phyloP scores from a whole-genome alignment of 2,113 vertebrate species.

The Tautogolabrus adspersus region DNA sequence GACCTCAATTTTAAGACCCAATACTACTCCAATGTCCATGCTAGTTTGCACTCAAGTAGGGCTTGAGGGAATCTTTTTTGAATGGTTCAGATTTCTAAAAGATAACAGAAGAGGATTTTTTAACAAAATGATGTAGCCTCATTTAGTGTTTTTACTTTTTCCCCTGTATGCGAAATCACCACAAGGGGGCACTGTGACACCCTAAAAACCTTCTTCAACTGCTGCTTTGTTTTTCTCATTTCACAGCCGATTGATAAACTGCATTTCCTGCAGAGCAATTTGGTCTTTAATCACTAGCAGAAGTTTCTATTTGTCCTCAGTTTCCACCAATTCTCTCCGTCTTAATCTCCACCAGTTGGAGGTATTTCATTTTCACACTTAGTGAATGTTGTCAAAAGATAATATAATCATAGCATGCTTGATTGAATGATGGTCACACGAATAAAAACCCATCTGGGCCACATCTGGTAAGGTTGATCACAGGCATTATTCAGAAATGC shows the following conservation, averaged over 20 bases:
- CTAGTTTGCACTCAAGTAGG: not conserved
- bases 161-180: constrained; percentile 17
- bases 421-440: constrained; percentile 35
- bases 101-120: not conserved
- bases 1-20: constrained; percentile 31
- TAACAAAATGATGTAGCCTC: not conserved
- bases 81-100: not conserved
- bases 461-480: constrained; percentile 47
- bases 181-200: constrained; percentile 57
- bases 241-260: constrained; percentile 29
- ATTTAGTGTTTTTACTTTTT: not conserved
- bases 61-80: not conserved
- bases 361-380: constrained; percentile 30
- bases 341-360: constrained; percentile 55
- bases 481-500: constrained; percentile 18
- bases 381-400: constrained; percentile 21
- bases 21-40: not conserved
- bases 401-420: constrained; percentile 12
- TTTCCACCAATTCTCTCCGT: constrained; percentile 15
- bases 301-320: constrained; percentile 41
- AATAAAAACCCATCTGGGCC: constrained; percentile 41
- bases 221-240: constrained; percentile 11
- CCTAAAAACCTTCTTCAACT: not conserved
- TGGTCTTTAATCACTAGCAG: constrained; percentile 50
- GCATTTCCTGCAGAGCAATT: constrained; percentile 35